Evolutionary conservation across 2,888 invertebrate genomes (phyloP).

Genomic region (Rhopalosiphum nymphaeae): DNA sequence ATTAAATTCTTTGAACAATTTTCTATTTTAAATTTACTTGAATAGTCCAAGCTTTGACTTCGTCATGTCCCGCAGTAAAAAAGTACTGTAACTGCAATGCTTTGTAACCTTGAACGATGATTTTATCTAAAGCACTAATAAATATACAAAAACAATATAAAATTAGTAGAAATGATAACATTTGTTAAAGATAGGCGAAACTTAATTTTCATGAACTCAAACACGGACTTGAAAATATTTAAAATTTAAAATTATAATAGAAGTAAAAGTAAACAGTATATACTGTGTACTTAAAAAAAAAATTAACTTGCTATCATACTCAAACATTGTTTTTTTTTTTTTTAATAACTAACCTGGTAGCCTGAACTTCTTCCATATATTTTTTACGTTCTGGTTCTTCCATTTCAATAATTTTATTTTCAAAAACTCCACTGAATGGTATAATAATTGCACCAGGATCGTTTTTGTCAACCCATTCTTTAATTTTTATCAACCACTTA

Average conservation of each 20-base stretch:
- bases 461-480: slow-evolving; percentile 98
- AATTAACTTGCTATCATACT: neutral
- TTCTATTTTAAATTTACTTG: slow-evolving; percentile 77
- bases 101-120: slow-evolving; percentile 97
- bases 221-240: slow-evolving; percentile 68
- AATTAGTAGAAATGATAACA: neutral
- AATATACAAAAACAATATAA: neutral
- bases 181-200: neutral
- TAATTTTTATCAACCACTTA: slow-evolving; percentile 97
- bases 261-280: neutral
- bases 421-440: slow-evolving; percentile 95
- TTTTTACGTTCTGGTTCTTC: slow-evolving; percentile 81
- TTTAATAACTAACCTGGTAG: slow-evolving; percentile 78
- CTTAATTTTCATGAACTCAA: neutral
- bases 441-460: slow-evolving; percentile 95
- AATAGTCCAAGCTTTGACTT: slow-evolving; percentile 99
- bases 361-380: slow-evolving; percentile 85
- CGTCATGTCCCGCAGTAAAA: slow-evolving; percentile 97
- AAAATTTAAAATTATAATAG: neutral
- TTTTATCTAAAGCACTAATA: slow-evolving; percentile 91
- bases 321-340: neutral
- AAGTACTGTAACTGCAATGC: slow-evolving; percentile 96
- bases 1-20: neutral
- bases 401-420: slow-evolving; percentile 88
- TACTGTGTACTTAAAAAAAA: neutral